Base-by-base conservation (phyloP, 2,888 invertebrate species). In the Cepaea hortensis region DNA sequence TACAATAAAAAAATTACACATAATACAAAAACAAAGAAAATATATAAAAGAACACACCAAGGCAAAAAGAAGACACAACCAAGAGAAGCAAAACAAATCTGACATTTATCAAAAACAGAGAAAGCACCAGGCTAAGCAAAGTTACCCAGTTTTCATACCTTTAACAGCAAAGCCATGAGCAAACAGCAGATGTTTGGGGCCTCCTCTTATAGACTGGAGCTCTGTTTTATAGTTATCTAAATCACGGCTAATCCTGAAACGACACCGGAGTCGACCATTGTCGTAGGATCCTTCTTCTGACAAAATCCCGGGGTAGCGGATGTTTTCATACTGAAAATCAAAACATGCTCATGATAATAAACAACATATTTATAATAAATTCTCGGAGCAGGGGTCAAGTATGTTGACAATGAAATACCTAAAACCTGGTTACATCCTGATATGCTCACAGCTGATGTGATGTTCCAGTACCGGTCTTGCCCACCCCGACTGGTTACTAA, bases 121-220 rank as follows among this genome's bases (percentile, higher is more conserved):
- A 65, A 35, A 35, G 35, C 35, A 35, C 35, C 35, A 35, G 35
- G 35, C 35, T 35, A 35, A 81, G 20, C 61, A 20, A 50, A 35
- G 35, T 35, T 35, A 35, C 35, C 35, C 35, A 35, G 35, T 35
- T 35, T 35, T 35, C 76, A 23, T 75, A 91, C 91, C 91, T 87
- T 83, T 81, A 62, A 76, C 88, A 65, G 92, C 91, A 35, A 88
- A 88, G 48, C 93, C 93, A 84, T 91, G 88, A n/a, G 91, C 91
- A 90, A 93, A 90, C n/a, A 93, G 87, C 13, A 93, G 86, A 83
- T 93, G 91, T 77, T 88, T 90, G 48, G 89, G 88, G 3, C 88
- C 85, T 15, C 91, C 90, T 6, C 90, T 89, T 13, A 92, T 87
- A 11, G 90, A 35, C 20, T 85, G 55, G 50, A 89, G 48, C 35